Conservation (phyloP, 2,888 invertebrate genomes). For the Chaitophorus viminalis region DNA sequence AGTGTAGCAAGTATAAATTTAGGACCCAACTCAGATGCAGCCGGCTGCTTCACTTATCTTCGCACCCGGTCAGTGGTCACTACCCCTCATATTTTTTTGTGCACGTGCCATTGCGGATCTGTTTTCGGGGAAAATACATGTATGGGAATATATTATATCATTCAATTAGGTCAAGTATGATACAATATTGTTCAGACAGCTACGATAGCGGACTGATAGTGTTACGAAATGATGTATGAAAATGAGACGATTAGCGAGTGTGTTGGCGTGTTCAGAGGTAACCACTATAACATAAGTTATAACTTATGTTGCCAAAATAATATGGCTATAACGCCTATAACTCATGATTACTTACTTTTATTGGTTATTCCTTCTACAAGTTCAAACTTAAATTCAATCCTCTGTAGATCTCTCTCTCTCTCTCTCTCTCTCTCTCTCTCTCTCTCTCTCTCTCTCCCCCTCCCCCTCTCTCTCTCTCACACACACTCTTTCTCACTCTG, state of each 20-base stretch:
- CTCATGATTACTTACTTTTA: not conserved
- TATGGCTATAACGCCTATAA: not conserved
- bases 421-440: no score
- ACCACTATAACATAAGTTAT: no score
- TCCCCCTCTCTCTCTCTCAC: no score
- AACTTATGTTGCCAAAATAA: no score
- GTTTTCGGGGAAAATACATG: not conserved
- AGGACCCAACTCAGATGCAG: no score
- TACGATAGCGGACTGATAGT: not conserved
- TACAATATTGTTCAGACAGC: conserved; percentile 2
- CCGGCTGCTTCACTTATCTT: not conserved
- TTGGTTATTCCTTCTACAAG: not conserved
- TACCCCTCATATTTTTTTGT: not conserved
- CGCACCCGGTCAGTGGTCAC: not conserved
- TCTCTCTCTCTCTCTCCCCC: no score
- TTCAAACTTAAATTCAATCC: not conserved
- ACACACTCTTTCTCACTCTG: not conserved
- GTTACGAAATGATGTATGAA: not conserved
- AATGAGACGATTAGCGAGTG: not conserved
- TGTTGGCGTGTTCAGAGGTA: not conserved
- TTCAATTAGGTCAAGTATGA: conserved; percentile 14
- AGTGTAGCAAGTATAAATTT: no score
- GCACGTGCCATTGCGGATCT: no score
- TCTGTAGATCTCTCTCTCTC: no score
- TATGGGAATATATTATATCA: not conserved